Conservation (phyloP, 1,140 invertebrate species). For the Batillaria attramentaria region DNA sequence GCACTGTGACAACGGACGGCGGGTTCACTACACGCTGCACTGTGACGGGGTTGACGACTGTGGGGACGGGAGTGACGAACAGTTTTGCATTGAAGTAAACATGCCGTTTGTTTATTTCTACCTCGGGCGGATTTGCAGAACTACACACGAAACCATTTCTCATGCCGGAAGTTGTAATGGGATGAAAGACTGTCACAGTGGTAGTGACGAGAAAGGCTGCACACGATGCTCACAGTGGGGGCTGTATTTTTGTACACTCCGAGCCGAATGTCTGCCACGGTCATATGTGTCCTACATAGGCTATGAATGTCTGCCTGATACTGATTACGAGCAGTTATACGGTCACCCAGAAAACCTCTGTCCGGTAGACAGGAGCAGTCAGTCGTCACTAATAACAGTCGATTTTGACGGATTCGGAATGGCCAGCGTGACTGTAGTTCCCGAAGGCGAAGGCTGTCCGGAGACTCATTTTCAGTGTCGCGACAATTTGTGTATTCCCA, state of each 20-base stretch:
- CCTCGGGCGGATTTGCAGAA: background rate
- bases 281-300: background rate
- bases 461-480: background rate
- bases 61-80: background rate
- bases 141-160: too few relatives aligned
- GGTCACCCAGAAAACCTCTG: too few relatives aligned
- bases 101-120: background rate
- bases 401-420: slow-evolving; percentile 1
- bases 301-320: background rate
- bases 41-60: slow-evolving; percentile 17
- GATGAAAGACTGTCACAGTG: background rate
- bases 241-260: background rate
- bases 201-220: background rate
- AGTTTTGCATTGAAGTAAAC: background rate
- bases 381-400: too few relatives aligned
- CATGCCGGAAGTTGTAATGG: too few relatives aligned
- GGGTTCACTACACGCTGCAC: slow-evolving; percentile 8
- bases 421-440: too few relatives aligned
- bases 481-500: background rate
- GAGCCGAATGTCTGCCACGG: background rate
- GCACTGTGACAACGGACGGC: background rate
- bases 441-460: background rate
- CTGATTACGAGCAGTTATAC: too few relatives aligned
- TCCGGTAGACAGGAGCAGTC: too few relatives aligned
- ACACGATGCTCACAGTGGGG: background rate